Conservation (phyloP, 2,888 invertebrate species). For the Drosophila demipolita region DNA sequence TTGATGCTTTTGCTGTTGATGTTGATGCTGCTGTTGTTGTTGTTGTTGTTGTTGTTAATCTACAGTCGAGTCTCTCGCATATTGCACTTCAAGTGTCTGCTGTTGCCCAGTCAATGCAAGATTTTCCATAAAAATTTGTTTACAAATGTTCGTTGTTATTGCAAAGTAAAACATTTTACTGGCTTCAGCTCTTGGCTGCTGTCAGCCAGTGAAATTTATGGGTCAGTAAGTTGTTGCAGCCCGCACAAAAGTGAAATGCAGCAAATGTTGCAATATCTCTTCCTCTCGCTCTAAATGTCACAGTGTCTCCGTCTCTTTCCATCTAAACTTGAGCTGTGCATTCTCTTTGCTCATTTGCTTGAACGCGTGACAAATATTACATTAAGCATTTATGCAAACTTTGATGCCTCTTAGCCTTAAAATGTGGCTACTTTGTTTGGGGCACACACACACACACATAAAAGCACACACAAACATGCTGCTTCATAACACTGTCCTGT, state of each 20-base stretch:
- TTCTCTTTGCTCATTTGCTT: conserved; percentile 72
- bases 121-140: conserved; percentile 73
- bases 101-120: conserved; percentile 49
- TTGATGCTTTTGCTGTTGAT: conserved; percentile 28
- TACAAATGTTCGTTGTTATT: conserved; percentile 61
- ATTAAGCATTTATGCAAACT: conserved; percentile 70
- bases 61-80: conserved; percentile 28
- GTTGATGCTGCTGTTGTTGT: neutral
- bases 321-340: conserved; percentile 46
- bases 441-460: conserved; percentile 19
- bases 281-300: conserved; percentile 3
- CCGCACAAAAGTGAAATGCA: conserved; percentile 58
- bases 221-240: conserved; percentile 73
- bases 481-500: conserved; percentile 46
- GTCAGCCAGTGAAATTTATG: conserved; percentile 73
- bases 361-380: conserved; percentile 79
- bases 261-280: conserved; percentile 21
- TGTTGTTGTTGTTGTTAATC: conserved; percentile 12
- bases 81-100: conserved; percentile 51
- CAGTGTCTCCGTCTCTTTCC: conserved; percentile 17
- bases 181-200: conserved; percentile 30
- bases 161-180: conserved; percentile 61
- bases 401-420: conserved; percentile 64
- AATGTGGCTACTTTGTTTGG: conserved; percentile 63
- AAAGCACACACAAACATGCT: conserved; percentile 13